Base-by-base conservation (phyloP, 2,888 invertebrate genomes). In the Drosophila flavopinicola region DNA sequence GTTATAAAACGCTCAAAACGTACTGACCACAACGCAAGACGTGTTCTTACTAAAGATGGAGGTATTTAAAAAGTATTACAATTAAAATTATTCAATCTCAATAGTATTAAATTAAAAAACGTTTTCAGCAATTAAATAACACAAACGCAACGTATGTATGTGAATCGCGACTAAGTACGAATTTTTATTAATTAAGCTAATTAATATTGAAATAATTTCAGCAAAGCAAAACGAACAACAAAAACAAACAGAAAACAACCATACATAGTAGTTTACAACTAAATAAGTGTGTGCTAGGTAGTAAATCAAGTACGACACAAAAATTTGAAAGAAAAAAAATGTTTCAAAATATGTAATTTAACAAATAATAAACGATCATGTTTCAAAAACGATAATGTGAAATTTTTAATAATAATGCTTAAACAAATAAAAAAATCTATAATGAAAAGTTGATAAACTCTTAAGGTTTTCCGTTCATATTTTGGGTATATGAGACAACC, bases 161-260 rank as follows among this genome's bases (percentile, higher is more conserved):
- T 74, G 60, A 51, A 75, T 85, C 71, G 71, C 71, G 77, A 84
- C 80, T 86, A 77, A 83, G 77, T 83, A 83, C 84, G 86, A 83
- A 83, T 83, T 83, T 83, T 85, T 85, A 85, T 84, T 82, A 84
- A 85, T 70, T 86, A 84, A 86, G 87, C 69, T 77, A 78, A 72
- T 75, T 83, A 61, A 59, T 66, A 78, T 75, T 61, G 51, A 59
- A 68, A 45, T 64, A 49, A 77, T 77, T 84, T 84, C 65, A 73
- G 54, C 47, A 76, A 75, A 49, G 41, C 45, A 51, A 67, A 58
- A 51, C 27, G 32, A 54, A 57, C 35, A 37, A 37, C n/a, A 56
- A 57, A 47, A 64, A 44, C 52, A 51, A 64, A 42, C 27, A 41
- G 7, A 57, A 29, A 57, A 37, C 57, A 44, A 57, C 56, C 54